Evolutionary conservation across 37 sponge, comb jelly and placozoan species (phyloP).

Genomic region (Beroe forskalii): DNA sequence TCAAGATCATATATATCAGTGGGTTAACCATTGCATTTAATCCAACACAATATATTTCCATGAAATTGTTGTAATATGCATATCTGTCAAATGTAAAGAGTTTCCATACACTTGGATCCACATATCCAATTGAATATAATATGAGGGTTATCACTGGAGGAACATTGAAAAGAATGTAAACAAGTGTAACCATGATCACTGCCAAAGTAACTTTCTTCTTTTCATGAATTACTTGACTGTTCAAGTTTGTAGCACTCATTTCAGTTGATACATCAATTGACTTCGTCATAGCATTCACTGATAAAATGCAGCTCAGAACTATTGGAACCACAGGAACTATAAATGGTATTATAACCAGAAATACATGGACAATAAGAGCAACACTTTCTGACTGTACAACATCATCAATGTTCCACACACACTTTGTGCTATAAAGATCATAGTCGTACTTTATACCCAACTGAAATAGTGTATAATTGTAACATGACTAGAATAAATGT

Average conservation of each 20-base stretch:
- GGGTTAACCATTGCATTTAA: conserved; percentile 20
- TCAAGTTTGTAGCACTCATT: background rate
- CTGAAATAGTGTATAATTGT: too few relatives aligned
- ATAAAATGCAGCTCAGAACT: conserved; percentile 29
- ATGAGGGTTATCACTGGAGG: conserved; percentile 30
- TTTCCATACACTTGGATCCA: background rate
- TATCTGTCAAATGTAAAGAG: conserved; percentile 26
- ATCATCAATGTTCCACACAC: conserved; percentile 31
- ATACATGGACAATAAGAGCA: background rate
- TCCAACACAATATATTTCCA: conserved; percentile 32
- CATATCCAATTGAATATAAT: conserved; percentile 1
- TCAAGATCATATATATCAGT: conserved; percentile 30
- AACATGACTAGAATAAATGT: too few relatives aligned
- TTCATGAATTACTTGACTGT: conserved; percentile 2
- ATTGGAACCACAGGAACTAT: conserved; percentile 57
- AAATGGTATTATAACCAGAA: conserved; percentile 35
- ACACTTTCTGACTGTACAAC: background rate
- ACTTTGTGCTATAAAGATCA: background rate
- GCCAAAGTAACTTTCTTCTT: conserved; percentile 44
- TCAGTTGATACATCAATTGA: conserved; percentile 12
- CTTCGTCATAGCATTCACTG: conserved; percentile 35
- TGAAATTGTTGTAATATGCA: conserved; percentile 32
- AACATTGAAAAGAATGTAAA: conserved; percentile 41
- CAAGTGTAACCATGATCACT: conserved; percentile 47
- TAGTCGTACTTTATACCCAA: conserved; percentile 20